Conservation (phyloP, 2,113 vertebrate species). For the human region DNA sequence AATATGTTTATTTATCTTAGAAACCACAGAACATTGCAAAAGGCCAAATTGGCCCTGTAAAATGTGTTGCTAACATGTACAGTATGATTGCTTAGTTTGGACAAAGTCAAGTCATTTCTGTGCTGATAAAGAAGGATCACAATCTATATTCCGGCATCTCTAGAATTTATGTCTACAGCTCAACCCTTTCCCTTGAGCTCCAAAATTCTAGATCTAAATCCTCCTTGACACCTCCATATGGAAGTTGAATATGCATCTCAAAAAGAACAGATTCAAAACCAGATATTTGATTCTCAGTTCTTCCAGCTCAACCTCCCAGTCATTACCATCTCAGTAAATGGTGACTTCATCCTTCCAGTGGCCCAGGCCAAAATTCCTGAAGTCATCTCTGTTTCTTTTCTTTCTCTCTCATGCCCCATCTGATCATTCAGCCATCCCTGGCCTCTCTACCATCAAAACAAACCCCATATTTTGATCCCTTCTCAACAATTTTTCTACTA, state of each 20-base stretch:
- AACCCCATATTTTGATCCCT: neutral
- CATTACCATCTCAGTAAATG: neutral
- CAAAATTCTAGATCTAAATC: neutral
- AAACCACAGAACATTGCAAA: constrained; percentile 70
- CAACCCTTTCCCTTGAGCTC: neutral
- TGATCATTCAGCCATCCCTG: neutral
- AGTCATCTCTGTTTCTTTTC: neutral
- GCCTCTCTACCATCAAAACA: neutral
- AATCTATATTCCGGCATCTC: neutral
- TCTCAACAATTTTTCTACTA: neutral
- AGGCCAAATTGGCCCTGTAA: constrained; percentile 44
- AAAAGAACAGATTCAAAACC: neutral
- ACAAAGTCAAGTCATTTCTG: constrained; percentile 21
- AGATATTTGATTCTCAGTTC: neutral
- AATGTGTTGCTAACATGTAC: constrained; percentile 63
- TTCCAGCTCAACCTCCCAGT: neutral
- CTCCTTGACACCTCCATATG: neutral
- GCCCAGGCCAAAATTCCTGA: neutral
- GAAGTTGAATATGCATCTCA: neutral
- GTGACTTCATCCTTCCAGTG: neutral
- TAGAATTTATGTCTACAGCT: neutral
- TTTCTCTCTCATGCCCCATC: neutral
- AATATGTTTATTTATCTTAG: constrained; percentile 76
- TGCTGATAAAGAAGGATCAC: neutral
- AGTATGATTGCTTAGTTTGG: constrained; percentile 45